These are phyloP conservation scores for Hyppa rectilinea DNA, from an alignment of 2,888 invertebrate species.

Conservation along the genomic window DNA sequence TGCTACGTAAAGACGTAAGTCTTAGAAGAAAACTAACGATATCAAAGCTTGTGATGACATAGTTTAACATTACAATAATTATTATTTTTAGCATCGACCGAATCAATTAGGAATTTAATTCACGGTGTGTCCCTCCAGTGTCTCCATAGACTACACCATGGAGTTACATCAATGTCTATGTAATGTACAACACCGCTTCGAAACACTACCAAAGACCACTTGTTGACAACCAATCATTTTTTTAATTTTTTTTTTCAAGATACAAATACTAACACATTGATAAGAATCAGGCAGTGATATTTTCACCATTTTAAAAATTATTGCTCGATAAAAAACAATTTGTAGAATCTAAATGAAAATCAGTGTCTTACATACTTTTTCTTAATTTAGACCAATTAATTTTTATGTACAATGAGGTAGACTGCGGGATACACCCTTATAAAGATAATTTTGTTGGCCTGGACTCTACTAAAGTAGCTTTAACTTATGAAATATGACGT, in stretches of 20 bases:
- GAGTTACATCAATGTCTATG: conserved; percentile 34
- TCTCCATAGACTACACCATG: conserved; percentile 25
- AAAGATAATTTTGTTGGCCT: conserved; percentile 83
- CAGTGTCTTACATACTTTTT: conserved; percentile 78
- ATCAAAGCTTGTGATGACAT: conserved; percentile 66
- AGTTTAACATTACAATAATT: conserved; percentile 49
- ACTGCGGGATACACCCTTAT: conserved; percentile 82
- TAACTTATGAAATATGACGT: conserved; percentile 58
- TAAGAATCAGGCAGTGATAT: conserved; percentile 80
- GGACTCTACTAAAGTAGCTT: conserved; percentile 69
- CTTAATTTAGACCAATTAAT: conserved; percentile 87
- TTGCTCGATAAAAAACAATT: conserved; percentile 82
- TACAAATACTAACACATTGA: conserved; percentile 66
- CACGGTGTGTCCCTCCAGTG: conserved; percentile 29
- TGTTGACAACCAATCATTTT: conserved; percentile 69
- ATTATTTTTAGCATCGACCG: conserved; percentile 54
- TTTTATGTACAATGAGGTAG: conserved; percentile 90
- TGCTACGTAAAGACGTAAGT: conserved; percentile 64
- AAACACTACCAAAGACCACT: conserved; percentile 60
- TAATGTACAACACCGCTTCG: conserved; percentile 29
- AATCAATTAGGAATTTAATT: conserved; percentile 59
- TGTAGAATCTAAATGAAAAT: conserved; percentile 75
- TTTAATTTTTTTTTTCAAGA: conserved; percentile 54
- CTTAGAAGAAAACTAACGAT: conserved; percentile 56
- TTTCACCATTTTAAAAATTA: conserved; percentile 75